Base-by-base conservation (phyloP, 2,888 invertebrate genomes). In the Maniola hyperantus region DNA sequence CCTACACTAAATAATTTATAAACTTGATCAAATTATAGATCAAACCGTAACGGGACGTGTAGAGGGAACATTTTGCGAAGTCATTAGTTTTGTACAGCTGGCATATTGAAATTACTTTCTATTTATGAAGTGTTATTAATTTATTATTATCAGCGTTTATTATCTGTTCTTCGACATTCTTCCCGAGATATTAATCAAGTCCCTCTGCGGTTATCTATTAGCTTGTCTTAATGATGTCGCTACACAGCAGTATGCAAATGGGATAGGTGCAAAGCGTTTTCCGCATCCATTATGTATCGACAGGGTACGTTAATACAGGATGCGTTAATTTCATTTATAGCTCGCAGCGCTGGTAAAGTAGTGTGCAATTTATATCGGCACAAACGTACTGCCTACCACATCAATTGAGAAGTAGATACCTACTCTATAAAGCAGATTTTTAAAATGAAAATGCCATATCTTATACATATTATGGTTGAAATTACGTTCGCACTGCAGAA, bases 291-390 rank as follows among this genome's bases (percentile, higher is more conserved):
- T 71, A 73, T 69, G 61, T 69, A 69, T 71, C 72, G 69, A 75
- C 73, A 68, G 65, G 60, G 67, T 68, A n/a, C n/a, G n/a, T n/a
- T n/a, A n/a, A n/a, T n/a, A 72, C 76, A 77, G 78, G 77, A 81
- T 82, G 73, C 71, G 73, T 77, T 79, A 79, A 76, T 67, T 78
- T 76, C 78, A 82, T 81, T 83, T 80, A 83, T 83, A 74, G 36
- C 57, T 54, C 5, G 42, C 42, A 57, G 39, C 42, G 57, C 13
- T 42, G 39, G 20, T 51, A 36, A 42, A 63, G 44, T 15, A 44
- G 15, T 1, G 42, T 54, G 33, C 44, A 33, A 53, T 42, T 42
- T 57, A 57, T 20, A 57, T 6, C 18, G 20, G 57, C 18, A 6
- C 13, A 20, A 18, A 39, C 8, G 34, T 34, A 54, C 26, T 26